phyloP scores from a whole-genome alignment of 2,113 vertebrate species.

The Lonchura striata region DNA sequence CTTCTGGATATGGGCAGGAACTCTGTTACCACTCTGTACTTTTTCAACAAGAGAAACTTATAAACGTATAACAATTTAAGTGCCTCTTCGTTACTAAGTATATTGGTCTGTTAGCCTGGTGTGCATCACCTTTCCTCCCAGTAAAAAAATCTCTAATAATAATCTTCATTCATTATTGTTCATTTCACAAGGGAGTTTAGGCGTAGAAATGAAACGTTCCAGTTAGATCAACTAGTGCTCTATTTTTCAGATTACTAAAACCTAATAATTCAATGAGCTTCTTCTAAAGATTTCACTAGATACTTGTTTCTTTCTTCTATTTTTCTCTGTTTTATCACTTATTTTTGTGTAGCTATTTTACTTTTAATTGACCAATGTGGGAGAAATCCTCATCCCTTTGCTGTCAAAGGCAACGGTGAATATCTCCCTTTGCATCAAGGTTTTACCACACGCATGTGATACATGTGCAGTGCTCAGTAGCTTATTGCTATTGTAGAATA shows the following conservation, averaged over 20 bases:
- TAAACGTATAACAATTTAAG: not conserved
- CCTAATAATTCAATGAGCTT: not conserved
- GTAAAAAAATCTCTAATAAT: not conserved
- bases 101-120: not conserved
- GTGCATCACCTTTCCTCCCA: not conserved
- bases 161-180: not conserved
- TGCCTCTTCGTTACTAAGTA: not conserved
- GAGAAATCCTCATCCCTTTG: not conserved
- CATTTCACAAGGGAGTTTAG: not conserved
- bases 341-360: not conserved
- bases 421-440: not conserved
- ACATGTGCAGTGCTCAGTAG: fast-evolving
- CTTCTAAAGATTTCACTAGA: not conserved
- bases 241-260: not conserved
- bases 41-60: not conserved
- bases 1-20: not conserved
- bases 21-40: not conserved
- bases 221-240: not conserved
- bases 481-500: not conserved
- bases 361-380: not conserved
- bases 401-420: not conserved
- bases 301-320: not conserved
- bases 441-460: not conserved
- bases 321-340: not conserved
- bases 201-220: not conserved